Conservation (phyloP, 2,113 vertebrate genomes). For the Platichthys stellatus region DNA sequence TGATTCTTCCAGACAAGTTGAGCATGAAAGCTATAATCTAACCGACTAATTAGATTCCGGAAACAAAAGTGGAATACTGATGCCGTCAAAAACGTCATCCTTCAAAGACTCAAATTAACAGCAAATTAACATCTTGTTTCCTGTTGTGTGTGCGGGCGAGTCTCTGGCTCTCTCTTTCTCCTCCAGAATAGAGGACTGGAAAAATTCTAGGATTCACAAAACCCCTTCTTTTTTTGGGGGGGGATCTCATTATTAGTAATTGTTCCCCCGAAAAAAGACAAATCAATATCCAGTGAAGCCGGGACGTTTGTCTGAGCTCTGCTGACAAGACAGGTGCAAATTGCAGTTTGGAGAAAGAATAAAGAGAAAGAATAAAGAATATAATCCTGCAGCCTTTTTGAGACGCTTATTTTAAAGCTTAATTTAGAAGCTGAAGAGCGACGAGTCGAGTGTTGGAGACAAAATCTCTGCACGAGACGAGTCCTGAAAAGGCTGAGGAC, state of each 20-base stretch:
- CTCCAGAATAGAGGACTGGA: not conserved
- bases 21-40: constrained; percentile 75
- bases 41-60: constrained; percentile 73
- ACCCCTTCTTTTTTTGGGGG: not conserved
- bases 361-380: constrained; percentile 11
- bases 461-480: constrained; percentile 1
- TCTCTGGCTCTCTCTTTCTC: not conserved
- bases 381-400: not conserved
- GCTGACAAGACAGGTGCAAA: too few species aligned
- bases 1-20: constrained; percentile 71
- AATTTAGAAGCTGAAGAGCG: constrained; percentile 1
- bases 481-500: not conserved
- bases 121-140: constrained; percentile 72
- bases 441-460: too few species aligned
- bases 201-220: not conserved
- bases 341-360: too few species aligned
- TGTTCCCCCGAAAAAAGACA: not conserved
- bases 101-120: constrained; percentile 68
- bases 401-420: not conserved
- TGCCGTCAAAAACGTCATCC: constrained; percentile 64
- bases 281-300: constrained; percentile 35
- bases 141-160: not conserved
- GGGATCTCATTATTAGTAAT: not conserved
- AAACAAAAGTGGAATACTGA: constrained; percentile 75
- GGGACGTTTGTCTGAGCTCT: not conserved